Percentiles rank a stretch among this genome's conserved stretches.
Evolutionary conservation across 2,888 invertebrate genomes (phyloP).

Genomic region (Sialis fuliginosa): DNA sequence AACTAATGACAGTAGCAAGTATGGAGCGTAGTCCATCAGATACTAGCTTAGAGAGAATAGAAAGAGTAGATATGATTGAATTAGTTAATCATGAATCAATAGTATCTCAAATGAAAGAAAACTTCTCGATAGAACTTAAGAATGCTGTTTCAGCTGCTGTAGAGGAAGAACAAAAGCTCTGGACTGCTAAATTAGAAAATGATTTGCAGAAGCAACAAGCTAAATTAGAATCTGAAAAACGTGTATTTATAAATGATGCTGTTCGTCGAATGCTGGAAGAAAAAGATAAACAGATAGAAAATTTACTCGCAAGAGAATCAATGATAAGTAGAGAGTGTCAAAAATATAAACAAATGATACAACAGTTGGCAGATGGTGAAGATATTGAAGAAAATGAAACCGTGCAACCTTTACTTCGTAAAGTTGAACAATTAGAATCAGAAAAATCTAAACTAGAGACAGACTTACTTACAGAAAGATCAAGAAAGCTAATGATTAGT

Average conservation of each 20-base stretch:
- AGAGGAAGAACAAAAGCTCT: slow-evolving; percentile 35
- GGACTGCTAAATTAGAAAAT: slow-evolving; percentile 25
- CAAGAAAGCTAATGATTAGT: slow-evolving; percentile 8
- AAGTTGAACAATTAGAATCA: slow-evolving; percentile 28
- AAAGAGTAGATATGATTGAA: slow-evolving; percentile 45
- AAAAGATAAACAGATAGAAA: slow-evolving; percentile 52
- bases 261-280: slow-evolving; percentile 46
- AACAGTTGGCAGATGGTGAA: slow-evolving; percentile 47
- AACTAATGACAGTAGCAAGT: slow-evolving; percentile 46
- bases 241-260: slow-evolving; percentile 36
- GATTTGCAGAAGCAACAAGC: slow-evolving; percentile 28
- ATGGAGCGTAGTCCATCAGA: slow-evolving; percentile 66
- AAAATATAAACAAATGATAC: slow-evolving; percentile 48
- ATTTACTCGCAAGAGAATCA: slow-evolving; percentile 41
- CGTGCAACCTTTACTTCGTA: slow-evolving; percentile 27
- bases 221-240: slow-evolving; percentile 34
- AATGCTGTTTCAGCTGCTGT: slow-evolving; percentile 27
- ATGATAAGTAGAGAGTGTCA: slow-evolving; percentile 41
- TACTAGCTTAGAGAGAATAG: slow-evolving; percentile 57
- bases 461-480: slow-evolving; percentile 21
- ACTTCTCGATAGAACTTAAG: slow-evolving; percentile 41
- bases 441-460: slow-evolving; percentile 29
- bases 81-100: slow-evolving; percentile 45
- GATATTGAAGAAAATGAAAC: slow-evolving; percentile 40
- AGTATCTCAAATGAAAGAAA: slow-evolving; percentile 47